Conservation (phyloP, 2,113 vertebrate genomes). For the Uria lomvia region DNA sequence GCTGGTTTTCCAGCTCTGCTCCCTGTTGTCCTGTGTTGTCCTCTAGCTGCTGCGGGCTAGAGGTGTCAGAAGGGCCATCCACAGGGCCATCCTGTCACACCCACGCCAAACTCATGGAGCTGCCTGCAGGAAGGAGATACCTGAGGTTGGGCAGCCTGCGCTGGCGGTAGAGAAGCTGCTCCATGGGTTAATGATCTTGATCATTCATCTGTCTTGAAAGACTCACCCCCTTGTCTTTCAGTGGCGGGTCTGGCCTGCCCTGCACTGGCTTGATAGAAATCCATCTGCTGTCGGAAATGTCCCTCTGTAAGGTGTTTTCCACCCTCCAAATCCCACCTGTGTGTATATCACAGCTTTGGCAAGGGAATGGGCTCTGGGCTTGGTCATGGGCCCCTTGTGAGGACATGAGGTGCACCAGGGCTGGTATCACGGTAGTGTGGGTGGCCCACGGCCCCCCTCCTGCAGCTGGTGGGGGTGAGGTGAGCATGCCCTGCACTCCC, state of each 20-base stretch:
- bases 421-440: accelerated
- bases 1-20: background rate
- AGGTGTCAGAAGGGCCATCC: background rate
- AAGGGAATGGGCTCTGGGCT: background rate
- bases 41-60: background rate
- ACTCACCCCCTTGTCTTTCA: background rate
- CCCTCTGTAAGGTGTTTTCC: background rate
- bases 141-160: background rate
- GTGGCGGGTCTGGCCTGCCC: background rate
- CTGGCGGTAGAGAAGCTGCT: background rate
- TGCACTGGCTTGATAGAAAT: background rate
- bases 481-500: accelerated
- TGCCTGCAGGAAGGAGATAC: background rate
- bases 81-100: background rate
- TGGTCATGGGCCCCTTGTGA: accelerated
- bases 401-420: accelerated
- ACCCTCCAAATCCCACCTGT: accelerated
- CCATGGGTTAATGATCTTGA: background rate
- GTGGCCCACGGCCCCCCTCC: accelerated
- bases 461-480: accelerated
- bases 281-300: background rate
- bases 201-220: background rate
- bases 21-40: accelerated
- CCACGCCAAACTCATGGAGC: accelerated
- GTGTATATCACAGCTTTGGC: background rate